A percentile compares a stretch with the other conserved stretches of the same genome.
Conservation (phyloP, 2,113 vertebrate species). For the Seriola rivoliana region DNA sequence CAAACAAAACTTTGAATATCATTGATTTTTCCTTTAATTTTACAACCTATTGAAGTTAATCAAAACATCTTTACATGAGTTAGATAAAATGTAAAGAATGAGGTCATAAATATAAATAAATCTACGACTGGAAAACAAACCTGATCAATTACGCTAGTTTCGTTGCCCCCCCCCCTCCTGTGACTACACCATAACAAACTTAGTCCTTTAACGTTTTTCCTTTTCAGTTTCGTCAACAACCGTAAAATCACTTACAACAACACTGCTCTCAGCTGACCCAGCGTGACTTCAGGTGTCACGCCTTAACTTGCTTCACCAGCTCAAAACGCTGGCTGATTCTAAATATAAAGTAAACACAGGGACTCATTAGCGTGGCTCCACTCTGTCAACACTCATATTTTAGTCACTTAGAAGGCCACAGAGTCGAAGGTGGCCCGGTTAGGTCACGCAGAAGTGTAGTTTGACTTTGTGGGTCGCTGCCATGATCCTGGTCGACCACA, state of each 20-base stretch:
- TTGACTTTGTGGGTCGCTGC: slow-evolving; percentile 10
- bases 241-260: slow-evolving; percentile 21
- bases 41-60: too few species aligned
- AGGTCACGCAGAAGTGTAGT: neutral
- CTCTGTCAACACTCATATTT: neutral
- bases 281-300: neutral
- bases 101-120: too few species aligned
- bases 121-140: too few species aligned
- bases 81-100: too few species aligned
- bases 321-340: slow-evolving; percentile 6
- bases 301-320: slow-evolving; percentile 1
- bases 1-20: too few species aligned
- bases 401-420: neutral
- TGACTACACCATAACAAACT: too few species aligned
- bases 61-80: too few species aligned
- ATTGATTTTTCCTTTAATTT: too few species aligned
- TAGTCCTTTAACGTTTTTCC: neutral
- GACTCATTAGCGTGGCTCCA: slow-evolving; percentile 6
- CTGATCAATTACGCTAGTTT: too few species aligned
- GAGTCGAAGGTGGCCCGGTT: neutral
- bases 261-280: slow-evolving; percentile 19
- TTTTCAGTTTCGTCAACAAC: neutral
- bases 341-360: slow-evolving; percentile 25
- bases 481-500: slow-evolving; percentile 33
- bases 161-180: too few species aligned